phyloP scores from a whole-genome alignment of 1,140 invertebrate species.

The Camponotus vicinus region DNA sequence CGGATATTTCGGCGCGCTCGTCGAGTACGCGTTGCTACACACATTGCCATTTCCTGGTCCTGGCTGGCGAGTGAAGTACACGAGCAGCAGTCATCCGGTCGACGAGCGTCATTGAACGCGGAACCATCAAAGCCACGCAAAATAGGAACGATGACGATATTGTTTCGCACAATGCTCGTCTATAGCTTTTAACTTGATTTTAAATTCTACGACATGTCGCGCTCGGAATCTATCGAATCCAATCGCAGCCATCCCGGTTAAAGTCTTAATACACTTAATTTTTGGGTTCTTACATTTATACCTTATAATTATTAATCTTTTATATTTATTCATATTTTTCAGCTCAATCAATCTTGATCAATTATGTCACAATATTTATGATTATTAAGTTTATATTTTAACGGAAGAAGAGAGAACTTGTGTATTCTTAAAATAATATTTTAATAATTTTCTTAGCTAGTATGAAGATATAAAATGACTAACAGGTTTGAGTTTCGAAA shows the following conservation, averaged over 20 bases:
- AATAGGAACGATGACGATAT: conserved; percentile 59
- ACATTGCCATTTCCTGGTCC: conserved; percentile 25
- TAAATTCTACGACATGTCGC: not conserved
- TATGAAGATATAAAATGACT: no score
- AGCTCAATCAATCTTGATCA: not conserved
- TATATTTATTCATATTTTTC: no score
- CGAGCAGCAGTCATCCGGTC: conserved; percentile 46
- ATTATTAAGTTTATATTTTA: conserved; percentile 18
- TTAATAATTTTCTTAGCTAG: no score
- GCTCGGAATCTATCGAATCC: not conserved
- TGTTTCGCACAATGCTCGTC: conserved; percentile 38
- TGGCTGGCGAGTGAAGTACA: not conserved
- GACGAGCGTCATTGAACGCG: conserved; percentile 54
- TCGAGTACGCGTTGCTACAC: conserved; percentile 35
- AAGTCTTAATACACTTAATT: not conserved
- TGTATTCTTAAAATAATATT: conserved; percentile 11
- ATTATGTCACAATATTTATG: conserved; percentile 18
- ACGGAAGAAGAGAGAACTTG: not conserved
- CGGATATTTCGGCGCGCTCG: conserved; percentile 36
- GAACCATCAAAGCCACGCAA: conserved; percentile 62
- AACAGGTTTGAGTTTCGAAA: not conserved
- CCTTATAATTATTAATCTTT: no score
- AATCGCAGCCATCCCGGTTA: not conserved
- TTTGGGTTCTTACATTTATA: no score
- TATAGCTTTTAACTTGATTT: conserved; percentile 10